Percentiles rank a stretch among this genome's conserved stretches.
Evolutionary conservation across 2,888 invertebrate species (phyloP).

Genomic region (Spisula subtruncata): DNA sequence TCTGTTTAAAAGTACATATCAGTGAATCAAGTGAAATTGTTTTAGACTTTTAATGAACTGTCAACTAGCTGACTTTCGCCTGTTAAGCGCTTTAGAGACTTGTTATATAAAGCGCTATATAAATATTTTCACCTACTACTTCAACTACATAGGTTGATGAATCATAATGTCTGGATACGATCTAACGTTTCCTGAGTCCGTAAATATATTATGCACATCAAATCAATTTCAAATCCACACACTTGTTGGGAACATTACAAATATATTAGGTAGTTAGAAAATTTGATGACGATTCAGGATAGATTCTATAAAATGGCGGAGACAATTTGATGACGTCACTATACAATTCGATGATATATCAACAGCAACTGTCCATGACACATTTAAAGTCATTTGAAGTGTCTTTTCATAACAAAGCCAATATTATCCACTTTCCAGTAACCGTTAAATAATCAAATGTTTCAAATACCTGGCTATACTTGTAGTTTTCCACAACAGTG

Average conservation of each 20-base stretch:
- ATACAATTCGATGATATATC: conserved; percentile 25
- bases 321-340: conserved; percentile 4
- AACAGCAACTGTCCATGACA: conserved; percentile 4
- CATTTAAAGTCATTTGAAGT: not conserved
- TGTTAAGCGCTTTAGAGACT: no score
- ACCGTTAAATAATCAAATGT: not conserved
- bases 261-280: no score
- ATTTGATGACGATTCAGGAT: conserved; percentile 24
- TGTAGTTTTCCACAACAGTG: conserved; percentile 17
- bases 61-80: no score
- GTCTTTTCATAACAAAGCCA: not conserved
- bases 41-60: no score
- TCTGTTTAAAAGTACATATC: no score
- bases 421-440: not conserved
- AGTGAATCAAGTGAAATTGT: no score
- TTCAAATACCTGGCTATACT: conserved; percentile 8
- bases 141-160: no score
- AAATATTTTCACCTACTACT: no score
- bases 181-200: conserved; percentile 34
- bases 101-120: no score
- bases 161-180: conserved; percentile 19
- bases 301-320: conserved; percentile 19
- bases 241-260: no score
- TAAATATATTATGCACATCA: not conserved
- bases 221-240: conserved; percentile 19